Evolutionary conservation across 1,140 invertebrate genomes (phyloP).

Genomic region (Apis mellifera): Amel_HAv3.1 CM009932.2:12802501-12803000

Average conservation of each 20-base stretch:
- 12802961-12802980: too few relatives aligned
- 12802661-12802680: background rate
- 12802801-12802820: conserved; percentile 11
- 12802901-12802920: background rate
- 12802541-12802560: background rate
- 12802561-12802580: background rate
- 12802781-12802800: conserved; percentile 14
- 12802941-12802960: background rate
- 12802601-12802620: conserved; percentile 14
- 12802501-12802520: background rate
- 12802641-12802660: conserved; percentile 30
- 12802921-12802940: background rate
- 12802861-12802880: background rate
- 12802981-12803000: background rate
- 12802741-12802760: too few relatives aligned
- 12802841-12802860: background rate
- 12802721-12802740: conserved; percentile 33
- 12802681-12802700: background rate
- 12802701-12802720: background rate
- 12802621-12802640: background rate
- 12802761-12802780: background rate
- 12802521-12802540: background rate
- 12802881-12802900: background rate
- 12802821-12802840: conserved; percentile 23
- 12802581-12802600: background rate